These are phyloP conservation scores for Platichthys stellatus DNA, from an alignment of 2,113 vertebrate species.

Conservation along the genomic window DNA sequence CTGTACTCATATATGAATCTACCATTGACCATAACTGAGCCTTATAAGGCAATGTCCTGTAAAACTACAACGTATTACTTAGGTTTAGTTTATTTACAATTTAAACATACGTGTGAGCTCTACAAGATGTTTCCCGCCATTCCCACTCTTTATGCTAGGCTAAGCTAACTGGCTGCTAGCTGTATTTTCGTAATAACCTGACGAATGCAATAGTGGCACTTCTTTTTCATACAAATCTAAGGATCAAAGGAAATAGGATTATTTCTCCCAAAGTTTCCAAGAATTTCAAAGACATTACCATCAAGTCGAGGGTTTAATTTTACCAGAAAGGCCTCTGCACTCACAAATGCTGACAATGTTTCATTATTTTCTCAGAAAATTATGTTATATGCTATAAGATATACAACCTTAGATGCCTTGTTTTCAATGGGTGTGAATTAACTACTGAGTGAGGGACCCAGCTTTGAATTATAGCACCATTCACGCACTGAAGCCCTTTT, in stretches of 20 bases:
- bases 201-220: not conserved
- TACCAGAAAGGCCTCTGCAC: conserved; percentile 41
- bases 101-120: too few relatives aligned
- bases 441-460: conserved; percentile 94
- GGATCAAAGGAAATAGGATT: not conserved
- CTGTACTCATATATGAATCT: too few relatives aligned
- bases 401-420: conserved; percentile 61
- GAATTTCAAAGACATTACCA: conserved; percentile 15
- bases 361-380: conserved; percentile 51
- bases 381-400: conserved; percentile 52
- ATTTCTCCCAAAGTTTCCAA: not conserved
- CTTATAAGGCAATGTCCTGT: not conserved
- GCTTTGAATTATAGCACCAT: conserved; percentile 83
- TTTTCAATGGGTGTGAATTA: conserved; percentile 83
- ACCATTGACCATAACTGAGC: too few relatives aligned
- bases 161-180: not conserved
- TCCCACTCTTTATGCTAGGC: not conserved
- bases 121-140: not conserved
- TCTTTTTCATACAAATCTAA: not conserved
- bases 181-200: not conserved
- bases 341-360: conserved; percentile 42
- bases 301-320: conserved; percentile 17
- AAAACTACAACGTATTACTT: not conserved
- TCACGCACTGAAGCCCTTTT: conserved; percentile 90
- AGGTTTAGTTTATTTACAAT: not conserved